Percentiles rank a stretch among this genome's conserved stretches.
phyloP scores from a whole-genome alignment of 2,888 invertebrate genomes.

The Fragum fragum region DNA sequence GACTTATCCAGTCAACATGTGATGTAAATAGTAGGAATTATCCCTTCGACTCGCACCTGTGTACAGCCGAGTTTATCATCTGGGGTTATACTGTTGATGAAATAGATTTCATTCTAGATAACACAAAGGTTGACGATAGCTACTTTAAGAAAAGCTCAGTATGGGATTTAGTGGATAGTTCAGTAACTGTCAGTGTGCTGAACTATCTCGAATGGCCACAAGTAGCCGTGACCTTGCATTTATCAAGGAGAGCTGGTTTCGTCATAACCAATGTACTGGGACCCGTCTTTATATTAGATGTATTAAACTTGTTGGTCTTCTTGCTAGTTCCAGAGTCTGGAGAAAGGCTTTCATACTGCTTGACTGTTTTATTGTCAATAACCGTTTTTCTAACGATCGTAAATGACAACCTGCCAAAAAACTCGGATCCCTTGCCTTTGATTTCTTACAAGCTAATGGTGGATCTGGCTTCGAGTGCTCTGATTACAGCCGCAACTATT shows the following conservation, averaged over 20 bases:
- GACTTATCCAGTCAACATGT: not conserved
- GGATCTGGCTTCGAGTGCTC: not conserved
- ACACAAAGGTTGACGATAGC: not conserved
- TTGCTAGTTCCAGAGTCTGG: constrained; percentile 9
- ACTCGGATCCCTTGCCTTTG: constrained; percentile 1
- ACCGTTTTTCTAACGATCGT: constrained; percentile 8
- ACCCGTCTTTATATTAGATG: not conserved
- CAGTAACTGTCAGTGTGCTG: not conserved
- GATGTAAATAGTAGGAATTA: not conserved
- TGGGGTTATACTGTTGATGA: constrained; percentile 9
- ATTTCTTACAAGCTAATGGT: constrained; percentile 15
- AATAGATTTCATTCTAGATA: not conserved
- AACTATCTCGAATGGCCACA: not conserved
- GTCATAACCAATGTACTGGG: not conserved
- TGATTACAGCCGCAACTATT: not conserved
- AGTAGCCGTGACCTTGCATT: not conserved
- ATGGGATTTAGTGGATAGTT: not conserved
- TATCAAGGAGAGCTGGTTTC: not conserved
- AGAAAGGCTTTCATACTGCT: not conserved
- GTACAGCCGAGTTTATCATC: not conserved
- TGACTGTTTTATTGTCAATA: not conserved
- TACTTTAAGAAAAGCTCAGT: not conserved
- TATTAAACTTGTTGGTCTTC: constrained; percentile 9
- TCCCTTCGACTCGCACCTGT: not conserved
- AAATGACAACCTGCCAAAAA: not conserved